phyloP scores from a whole-genome alignment of 2,888 invertebrate genomes.

The Drosophila barbarae region DNA sequence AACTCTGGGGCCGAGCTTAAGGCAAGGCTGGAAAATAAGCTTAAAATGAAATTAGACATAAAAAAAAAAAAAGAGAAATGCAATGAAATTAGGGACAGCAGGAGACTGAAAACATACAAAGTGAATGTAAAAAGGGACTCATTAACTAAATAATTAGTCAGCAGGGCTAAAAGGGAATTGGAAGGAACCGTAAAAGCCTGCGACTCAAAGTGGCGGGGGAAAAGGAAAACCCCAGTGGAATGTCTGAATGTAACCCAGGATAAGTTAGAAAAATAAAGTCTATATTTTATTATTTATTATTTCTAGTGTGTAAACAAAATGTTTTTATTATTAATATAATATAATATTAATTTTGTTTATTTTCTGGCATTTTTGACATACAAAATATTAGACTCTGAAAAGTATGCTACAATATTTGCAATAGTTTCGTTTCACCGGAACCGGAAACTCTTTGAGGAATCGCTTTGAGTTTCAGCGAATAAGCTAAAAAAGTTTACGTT shows the following conservation, averaged over 20 bases:
- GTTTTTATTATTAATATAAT: not conserved
- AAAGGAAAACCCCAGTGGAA: not conserved
- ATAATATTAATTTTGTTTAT: not conserved
- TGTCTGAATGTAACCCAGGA: not conserved
- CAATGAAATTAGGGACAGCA: not conserved
- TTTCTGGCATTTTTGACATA: too few relatives aligned
- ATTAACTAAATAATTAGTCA: conserved; percentile 9
- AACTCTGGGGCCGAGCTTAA: not conserved
- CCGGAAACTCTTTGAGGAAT: too few relatives aligned
- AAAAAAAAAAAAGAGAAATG: not conserved
- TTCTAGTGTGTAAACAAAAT: not conserved
- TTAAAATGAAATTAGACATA: not conserved
- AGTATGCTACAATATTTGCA: too few relatives aligned
- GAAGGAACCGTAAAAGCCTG: not conserved
- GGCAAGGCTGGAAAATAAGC: not conserved
- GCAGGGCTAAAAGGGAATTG: not conserved
- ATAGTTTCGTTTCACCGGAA: too few relatives aligned
- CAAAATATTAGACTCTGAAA: too few relatives aligned
- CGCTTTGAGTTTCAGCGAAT: too few relatives aligned
- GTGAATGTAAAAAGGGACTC: conserved; percentile 12
- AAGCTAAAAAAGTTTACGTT: too few relatives aligned
- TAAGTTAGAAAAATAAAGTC: not conserved
- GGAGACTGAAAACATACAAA: conserved; percentile 2
- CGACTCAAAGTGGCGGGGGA: not conserved
- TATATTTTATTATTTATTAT: too few relatives aligned